Evolutionary conservation across 2,888 invertebrate genomes (phyloP).

Genomic region (Ornithoptera alexandrae): DNA sequence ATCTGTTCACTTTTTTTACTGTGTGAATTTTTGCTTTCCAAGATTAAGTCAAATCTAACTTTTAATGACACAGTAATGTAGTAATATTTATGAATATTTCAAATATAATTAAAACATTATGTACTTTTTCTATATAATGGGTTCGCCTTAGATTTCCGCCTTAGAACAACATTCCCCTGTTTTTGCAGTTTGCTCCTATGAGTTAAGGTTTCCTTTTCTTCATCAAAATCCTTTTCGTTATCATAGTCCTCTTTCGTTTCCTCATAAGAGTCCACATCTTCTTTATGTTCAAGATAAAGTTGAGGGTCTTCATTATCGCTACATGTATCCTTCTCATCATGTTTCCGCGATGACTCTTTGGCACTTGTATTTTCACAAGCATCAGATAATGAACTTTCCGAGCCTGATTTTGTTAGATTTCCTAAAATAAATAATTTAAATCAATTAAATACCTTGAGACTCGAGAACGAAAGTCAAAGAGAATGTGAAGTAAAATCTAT

Average conservation of each 20-base stretch:
- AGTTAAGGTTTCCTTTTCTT: slow-evolving; percentile 39
- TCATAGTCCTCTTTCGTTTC: slow-evolving; percentile 60
- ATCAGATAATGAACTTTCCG: slow-evolving; percentile 92
- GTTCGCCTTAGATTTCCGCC: slow-evolving; percentile 83
- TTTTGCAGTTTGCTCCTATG: slow-evolving; percentile 61
- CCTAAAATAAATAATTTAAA: slow-evolving; percentile 39
- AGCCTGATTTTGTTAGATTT: slow-evolving; percentile 88
- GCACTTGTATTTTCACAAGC: slow-evolving; percentile 82
- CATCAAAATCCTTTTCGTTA: slow-evolving; percentile 55
- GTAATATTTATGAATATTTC: no score
- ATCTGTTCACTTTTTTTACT: no score
- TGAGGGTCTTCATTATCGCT: slow-evolving; percentile 81
- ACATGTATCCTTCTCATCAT: slow-evolving; percentile 86
- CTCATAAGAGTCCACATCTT: slow-evolving; percentile 59
- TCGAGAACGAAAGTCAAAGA: no score
- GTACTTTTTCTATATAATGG: slow-evolving; percentile 84
- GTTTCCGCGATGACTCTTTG: slow-evolving; percentile 85
- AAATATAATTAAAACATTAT: not conserved
- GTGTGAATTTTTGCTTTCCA: no score
- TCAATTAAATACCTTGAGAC: not conserved
- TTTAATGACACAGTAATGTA: no score
- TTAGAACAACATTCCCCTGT: slow-evolving; percentile 78
- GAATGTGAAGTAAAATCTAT: no score
- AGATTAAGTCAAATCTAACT: no score
- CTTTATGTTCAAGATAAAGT: slow-evolving; percentile 38